phyloP scores from a whole-genome alignment of 2,797 vertebrate genomes.

The Pseudochirops cupreus region DNA sequence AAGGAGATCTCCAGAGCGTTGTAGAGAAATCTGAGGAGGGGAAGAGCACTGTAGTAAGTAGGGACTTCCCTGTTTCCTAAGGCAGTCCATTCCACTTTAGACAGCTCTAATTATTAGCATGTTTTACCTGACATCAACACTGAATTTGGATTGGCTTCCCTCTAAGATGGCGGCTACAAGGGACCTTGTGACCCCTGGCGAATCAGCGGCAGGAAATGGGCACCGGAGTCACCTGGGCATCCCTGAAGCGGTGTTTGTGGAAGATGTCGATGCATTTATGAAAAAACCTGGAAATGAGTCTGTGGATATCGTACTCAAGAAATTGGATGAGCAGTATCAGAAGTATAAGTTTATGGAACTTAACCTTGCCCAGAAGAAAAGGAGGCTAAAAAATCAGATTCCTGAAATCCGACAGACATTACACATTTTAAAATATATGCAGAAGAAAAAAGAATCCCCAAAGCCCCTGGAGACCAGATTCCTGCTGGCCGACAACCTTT shows the following conservation, averaged over 20 bases:
- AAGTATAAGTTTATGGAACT: constrained; percentile 98
- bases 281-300: constrained; percentile 95
- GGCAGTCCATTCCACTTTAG: not conserved
- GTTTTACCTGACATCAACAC: not conserved
- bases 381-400: constrained; percentile 95
- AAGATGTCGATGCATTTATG: constrained; percentile 96
- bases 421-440: constrained; percentile 96
- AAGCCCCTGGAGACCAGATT: constrained; percentile 95
- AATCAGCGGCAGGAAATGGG: not conserved
- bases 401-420: constrained; percentile 98
- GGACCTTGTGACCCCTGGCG: not conserved
- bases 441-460: constrained; percentile 96
- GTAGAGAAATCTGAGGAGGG: not conserved
- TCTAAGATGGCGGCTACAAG: not conserved
- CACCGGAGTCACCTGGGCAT: not conserved
- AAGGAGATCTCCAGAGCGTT: not conserved
- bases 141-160: constrained; percentile 1
- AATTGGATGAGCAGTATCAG: constrained; percentile 94
- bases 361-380: constrained; percentile 95
- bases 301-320: constrained; percentile 91
- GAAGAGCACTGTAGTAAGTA: not conserved
- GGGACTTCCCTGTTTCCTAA: not conserved
- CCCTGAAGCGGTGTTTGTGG: constrained; percentile 82
- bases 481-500: constrained; percentile 94
- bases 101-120: not conserved